Conservation (phyloP, 2,888 invertebrate species). For the Microctonus hyperodae region DNA sequence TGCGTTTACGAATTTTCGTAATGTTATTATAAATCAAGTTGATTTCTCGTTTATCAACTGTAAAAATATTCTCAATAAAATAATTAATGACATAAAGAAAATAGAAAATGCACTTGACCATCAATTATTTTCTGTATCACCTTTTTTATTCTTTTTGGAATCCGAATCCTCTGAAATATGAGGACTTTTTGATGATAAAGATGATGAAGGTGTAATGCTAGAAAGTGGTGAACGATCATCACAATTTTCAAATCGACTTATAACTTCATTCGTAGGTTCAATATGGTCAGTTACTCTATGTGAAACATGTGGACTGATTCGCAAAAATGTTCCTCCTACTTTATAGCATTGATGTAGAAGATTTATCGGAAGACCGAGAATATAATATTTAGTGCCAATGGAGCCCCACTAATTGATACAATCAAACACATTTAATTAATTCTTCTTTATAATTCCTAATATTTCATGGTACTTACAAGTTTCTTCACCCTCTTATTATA, state of each 20-base stretch:
- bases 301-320: background rate
- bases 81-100: background rate
- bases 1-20: background rate
- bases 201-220: too few relatives aligned
- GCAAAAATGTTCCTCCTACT: background rate
- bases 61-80: background rate
- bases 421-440: too few relatives aligned
- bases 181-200: too few relatives aligned
- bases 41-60: background rate
- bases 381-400: background rate
- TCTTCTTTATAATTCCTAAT: too few relatives aligned
- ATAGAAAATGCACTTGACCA: background rate
- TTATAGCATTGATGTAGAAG: background rate
- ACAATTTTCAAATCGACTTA: background rate
- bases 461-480: background rate
- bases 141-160: too few relatives aligned
- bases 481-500: background rate
- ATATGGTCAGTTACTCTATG: background rate
- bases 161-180: too few relatives aligned
- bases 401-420: background rate
- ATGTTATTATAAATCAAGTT: background rate
- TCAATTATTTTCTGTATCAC: too few relatives aligned
- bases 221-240: background rate
- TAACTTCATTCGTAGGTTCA: background rate
- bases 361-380: background rate